Base-by-base conservation (phyloP, 2,113 vertebrate species). In the Centrocercus urophasianus region DNA sequence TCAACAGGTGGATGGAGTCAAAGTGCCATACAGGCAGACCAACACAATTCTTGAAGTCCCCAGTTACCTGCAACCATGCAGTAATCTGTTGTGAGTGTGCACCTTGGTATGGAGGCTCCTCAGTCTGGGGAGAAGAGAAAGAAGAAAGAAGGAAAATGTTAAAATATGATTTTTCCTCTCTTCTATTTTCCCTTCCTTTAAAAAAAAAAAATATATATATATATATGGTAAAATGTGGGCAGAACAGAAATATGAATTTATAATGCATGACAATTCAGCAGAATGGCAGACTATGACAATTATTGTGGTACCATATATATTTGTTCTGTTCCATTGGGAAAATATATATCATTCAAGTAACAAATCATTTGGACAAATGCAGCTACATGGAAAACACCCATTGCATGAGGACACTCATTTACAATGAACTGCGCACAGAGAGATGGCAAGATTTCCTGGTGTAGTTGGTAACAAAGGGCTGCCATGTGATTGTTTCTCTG, bases 251-350 rank as follows among this genome's bases (percentile, higher is more conserved):
- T 74, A 85, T 50, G 36, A 74, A 79, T 86, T 91, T 92, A 81
- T 47, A 94, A 82, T 40, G 92, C 47, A 65, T 47, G 92, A 84
- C 88, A 96, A 91, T 25, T 78, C 75, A 91, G 79, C 75, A 96
- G 94, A 95, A 93, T 88, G 83, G 66, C 80, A 89, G 86, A 74
- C 81, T 86, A 40, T 63, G 63, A 80, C 94, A 95, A 80, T 95
- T 96, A 93, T 36, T 42, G 50, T 77, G 56, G 52, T 71, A 65
- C 63, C 0, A 6, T 77, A 82, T 91, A 88, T 95, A 94, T 94
- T 94, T 56, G 86, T 95, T 93, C 91, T 57, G 86, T 94, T 94
- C 89, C 88, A 59, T 50, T 69, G 88, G 92, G 89, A 74, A 75
- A 92, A 75, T 87, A 30, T 4, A 93, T 4, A 94, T 88, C 24